Percentiles rank a stretch among this genome's conserved stretches.
These are phyloP conservation scores for Lasioglossum oenotherae DNA, from an alignment of 2,888 invertebrate genomes.

Conservation along the genomic window DNA sequence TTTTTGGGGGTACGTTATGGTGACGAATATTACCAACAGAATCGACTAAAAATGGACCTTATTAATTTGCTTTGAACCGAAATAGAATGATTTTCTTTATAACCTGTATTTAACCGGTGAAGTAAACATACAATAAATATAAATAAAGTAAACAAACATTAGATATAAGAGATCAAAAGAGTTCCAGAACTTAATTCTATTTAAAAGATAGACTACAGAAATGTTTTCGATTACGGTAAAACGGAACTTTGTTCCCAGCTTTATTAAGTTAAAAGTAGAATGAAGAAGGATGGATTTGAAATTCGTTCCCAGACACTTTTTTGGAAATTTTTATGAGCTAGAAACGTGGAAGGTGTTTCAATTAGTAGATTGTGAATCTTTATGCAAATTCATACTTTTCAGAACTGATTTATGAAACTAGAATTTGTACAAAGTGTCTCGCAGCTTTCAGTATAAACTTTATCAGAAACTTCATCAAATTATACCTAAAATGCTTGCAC, in stretches of 20 bases:
- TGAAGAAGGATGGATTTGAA: not conserved
- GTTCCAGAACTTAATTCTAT: not conserved
- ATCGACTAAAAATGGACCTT: no score
- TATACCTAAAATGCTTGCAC: not conserved
- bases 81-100: no score
- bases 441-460: not conserved
- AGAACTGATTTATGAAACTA: not conserved
- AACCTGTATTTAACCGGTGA: no score
- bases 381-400: not conserved
- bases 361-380: no score
- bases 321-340: not conserved
- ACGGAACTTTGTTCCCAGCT: not conserved
- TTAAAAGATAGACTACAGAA: not conserved
- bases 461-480: not conserved
- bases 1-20: no score
- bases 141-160: not conserved
- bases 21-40: no score
- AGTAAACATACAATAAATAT: not conserved
- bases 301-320: not conserved
- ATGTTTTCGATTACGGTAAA: not conserved
- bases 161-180: not conserved
- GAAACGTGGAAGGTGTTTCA: not conserved
- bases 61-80: no score
- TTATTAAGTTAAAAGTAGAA: not conserved
- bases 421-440: not conserved